phyloP scores from a whole-genome alignment of 37 sponge, comb jelly and placozoan species.

The Bolinopsis microptera region DNA sequence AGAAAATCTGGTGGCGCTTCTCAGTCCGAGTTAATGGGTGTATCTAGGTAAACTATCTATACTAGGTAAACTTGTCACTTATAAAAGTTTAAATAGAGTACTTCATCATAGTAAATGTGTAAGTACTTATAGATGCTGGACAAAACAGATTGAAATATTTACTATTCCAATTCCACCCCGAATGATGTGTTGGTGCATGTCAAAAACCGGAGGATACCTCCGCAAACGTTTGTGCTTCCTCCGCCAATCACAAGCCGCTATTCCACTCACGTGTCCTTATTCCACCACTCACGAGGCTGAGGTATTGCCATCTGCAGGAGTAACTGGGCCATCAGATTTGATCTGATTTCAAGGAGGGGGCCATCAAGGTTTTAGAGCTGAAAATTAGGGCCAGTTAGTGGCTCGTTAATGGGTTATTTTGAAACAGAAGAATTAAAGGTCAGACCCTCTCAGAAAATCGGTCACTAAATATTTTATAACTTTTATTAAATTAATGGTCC shows the following conservation, averaged over 20 bases:
- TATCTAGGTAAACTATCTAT: too few relatives aligned
- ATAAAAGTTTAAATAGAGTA: neutral
- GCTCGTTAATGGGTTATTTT: neutral
- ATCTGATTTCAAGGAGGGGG: neutral
- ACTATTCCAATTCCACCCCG: neutral
- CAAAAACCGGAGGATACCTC: neutral
- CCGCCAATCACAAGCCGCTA: neutral
- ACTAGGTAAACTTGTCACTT: neutral
- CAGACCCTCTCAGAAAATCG: neutral
- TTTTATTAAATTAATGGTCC: neutral
- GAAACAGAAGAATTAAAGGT: neutral
- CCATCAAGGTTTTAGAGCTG: neutral
- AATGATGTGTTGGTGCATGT: neutral
- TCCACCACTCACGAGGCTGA: neutral
- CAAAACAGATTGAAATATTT: neutral
- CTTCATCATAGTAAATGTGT: neutral
- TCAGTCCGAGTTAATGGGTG: neutral
- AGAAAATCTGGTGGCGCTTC: neutral
- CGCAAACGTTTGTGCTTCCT: too few relatives aligned
- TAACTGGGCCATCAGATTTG: neutral
- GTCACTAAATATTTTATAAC: neutral
- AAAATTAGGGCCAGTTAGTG: neutral
- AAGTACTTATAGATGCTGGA: neutral
- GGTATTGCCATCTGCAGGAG: neutral
- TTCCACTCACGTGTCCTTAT: neutral